Base-by-base conservation (phyloP, 1,140 invertebrate genomes). In the Trachymyrmex septentrionalis region DNA sequence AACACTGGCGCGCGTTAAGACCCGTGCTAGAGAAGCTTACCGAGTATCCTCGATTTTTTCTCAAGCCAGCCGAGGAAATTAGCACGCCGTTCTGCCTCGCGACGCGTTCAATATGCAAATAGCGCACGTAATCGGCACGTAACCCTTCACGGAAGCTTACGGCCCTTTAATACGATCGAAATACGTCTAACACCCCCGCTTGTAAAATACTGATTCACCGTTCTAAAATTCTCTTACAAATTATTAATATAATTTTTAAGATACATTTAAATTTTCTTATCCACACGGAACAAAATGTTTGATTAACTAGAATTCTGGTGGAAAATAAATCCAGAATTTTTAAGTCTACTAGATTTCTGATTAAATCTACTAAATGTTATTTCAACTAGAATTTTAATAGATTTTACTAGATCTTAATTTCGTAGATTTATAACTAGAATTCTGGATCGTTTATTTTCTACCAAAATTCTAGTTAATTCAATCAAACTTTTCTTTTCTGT, bases 1-100 rank as follows among this genome's bases (percentile, higher is more conserved):
- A 95, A 95, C 94, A 92, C 93, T 91, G 81, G 78, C 77, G 91
- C 77, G 90, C 71, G 55, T 86, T 92, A 90, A 90, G 69, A 75
- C 81, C 86, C 55, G 27, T 55, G 67, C 38, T 24, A 27, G 6
- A 6, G 71, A n/a, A 69, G 89, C 77, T 90, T 87, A 90, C 75
- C 30, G 72, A 50, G 30, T 77, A 77, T 80, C 63, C 75, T 80
- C 84, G 61, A 85, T 78, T 80, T 78, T 84, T 73, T 84, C 38
- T 84, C 80, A 48, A 44, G 21, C 72, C 59, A n/a, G 44, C 75
- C 75, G 59, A 69, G 75, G 24, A 85, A 85, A 85, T 76, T 85
- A 85, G 75, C 84, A 66, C 84, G 48, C 50, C 75, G 84, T 85
- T 85, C 73, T 63, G 53, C 63, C 64, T 69, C 55, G 53, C 80